Conservation (phyloP, 2,888 invertebrate genomes). For the Athalia cordata region DNA sequence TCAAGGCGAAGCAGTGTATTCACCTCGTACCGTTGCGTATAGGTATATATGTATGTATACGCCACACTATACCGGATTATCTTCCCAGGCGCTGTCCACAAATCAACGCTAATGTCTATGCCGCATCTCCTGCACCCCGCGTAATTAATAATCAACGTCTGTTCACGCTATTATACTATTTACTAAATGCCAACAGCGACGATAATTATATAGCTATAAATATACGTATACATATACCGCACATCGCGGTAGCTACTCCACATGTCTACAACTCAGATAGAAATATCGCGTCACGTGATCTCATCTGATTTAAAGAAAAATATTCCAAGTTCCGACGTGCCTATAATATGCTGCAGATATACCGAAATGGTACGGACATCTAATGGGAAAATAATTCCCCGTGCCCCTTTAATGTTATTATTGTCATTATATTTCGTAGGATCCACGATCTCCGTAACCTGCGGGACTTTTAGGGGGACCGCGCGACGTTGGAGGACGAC, state of each 20-base stretch:
- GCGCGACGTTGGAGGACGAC: constrained; percentile 32
- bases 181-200: background rate
- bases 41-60: background rate
- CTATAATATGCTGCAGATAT: too few relatives aligned
- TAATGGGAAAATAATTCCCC: constrained; percentile 72
- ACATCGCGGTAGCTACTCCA: too few relatives aligned
- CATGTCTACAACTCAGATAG: too few relatives aligned
- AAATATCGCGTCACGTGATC: too few relatives aligned
- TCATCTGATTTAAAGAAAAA: too few relatives aligned
- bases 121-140: background rate
- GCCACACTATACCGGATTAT: constrained; percentile 8
- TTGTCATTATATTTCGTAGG: background rate
- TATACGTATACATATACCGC: background rate
- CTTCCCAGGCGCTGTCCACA: constrained; percentile 37
- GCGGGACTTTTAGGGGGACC: constrained; percentile 24
- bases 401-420: constrained; percentile 50
- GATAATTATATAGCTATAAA: background rate
- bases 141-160: constrained; percentile 31
- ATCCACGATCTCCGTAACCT: constrained; percentile 44
- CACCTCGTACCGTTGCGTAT: background rate
- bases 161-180: background rate
- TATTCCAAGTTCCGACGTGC: too few relatives aligned
- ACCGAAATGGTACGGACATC: too few relatives aligned
- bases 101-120: constrained; percentile 40
- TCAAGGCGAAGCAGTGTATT: constrained; percentile 25